Conservation (phyloP, 2,113 vertebrate species). For the Strigops habroptila region DNA sequence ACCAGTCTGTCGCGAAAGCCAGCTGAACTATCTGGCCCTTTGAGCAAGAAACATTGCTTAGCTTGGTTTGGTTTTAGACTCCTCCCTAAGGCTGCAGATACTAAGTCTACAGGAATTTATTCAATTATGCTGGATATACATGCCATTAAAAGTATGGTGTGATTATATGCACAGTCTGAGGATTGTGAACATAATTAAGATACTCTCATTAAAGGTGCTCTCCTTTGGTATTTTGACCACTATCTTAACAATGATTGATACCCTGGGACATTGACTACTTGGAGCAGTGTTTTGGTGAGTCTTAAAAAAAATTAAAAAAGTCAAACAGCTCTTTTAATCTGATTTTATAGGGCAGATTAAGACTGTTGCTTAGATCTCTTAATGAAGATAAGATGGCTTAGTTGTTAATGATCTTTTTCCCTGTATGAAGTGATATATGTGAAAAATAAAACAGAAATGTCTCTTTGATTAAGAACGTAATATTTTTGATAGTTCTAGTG, state of each 20-base stretch:
- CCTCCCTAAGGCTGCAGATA: background rate
- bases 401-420: background rate
- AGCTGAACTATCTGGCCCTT: background rate
- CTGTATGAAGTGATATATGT: background rate
- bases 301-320: background rate
- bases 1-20: background rate
- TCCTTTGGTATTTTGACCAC: background rate
- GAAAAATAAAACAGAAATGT: background rate
- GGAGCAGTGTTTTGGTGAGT: background rate
- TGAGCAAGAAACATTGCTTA: background rate
- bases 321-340: background rate
- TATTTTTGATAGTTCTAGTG: background rate
- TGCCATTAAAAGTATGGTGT: background rate
- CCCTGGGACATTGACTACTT: background rate
- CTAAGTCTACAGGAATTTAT: background rate
- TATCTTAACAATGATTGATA: background rate
- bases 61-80: background rate
- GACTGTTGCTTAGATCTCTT: background rate
- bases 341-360: background rate
- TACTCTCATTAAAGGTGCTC: background rate
- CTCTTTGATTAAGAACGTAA: background rate
- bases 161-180: background rate
- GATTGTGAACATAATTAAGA: background rate
- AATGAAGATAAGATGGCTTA: background rate
- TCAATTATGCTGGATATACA: background rate